phyloP scores from a whole-genome alignment of 2,113 vertebrate genomes.

The Nipponia nippon region DNA sequence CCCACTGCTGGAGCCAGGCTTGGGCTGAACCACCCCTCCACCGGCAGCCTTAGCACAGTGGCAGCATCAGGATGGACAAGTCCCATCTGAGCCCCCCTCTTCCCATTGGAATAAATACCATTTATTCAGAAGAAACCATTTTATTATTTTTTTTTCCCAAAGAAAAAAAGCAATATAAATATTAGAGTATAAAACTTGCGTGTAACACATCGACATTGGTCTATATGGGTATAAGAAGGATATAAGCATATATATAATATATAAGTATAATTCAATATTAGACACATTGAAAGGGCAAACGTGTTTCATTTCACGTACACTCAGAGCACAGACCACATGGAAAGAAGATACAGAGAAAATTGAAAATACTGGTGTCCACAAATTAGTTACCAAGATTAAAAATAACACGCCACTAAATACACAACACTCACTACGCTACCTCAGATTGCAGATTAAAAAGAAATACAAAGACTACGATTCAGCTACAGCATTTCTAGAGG shows the following conservation, averaged over 20 bases:
- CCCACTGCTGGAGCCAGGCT: not conserved
- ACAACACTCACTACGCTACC: conserved; percentile 74
- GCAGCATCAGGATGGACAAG: fast-evolving
- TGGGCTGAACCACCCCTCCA: fast-evolving
- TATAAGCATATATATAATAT: conserved; percentile 90
- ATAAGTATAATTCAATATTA: conserved; percentile 88
- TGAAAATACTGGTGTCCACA: conserved; percentile 71
- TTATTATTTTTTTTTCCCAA: conserved; percentile 95
- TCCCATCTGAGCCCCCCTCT: not conserved
- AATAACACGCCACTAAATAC: conserved; percentile 77
- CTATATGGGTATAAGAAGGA: conserved; percentile 90
- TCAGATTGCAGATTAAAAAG: conserved; percentile 66
- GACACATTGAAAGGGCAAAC: conserved; percentile 84
- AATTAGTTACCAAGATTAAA: conserved; percentile 66
- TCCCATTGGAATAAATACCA: not conserved
- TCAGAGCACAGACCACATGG: conserved; percentile 79
- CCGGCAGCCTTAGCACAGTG: not conserved
- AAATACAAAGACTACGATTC: conserved; percentile 67
- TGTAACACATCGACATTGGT: conserved; percentile 85
- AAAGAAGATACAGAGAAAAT: conserved; percentile 62
- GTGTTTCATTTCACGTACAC: conserved; percentile 87
- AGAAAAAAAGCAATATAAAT: conserved; percentile 99
- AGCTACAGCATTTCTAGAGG: conserved; percentile 53
- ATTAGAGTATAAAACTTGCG: conserved; percentile 99
- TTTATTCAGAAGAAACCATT: conserved; percentile 86